Base-by-base conservation (phyloP, 2,888 invertebrate species). In the Drosophila colorata region DNA sequence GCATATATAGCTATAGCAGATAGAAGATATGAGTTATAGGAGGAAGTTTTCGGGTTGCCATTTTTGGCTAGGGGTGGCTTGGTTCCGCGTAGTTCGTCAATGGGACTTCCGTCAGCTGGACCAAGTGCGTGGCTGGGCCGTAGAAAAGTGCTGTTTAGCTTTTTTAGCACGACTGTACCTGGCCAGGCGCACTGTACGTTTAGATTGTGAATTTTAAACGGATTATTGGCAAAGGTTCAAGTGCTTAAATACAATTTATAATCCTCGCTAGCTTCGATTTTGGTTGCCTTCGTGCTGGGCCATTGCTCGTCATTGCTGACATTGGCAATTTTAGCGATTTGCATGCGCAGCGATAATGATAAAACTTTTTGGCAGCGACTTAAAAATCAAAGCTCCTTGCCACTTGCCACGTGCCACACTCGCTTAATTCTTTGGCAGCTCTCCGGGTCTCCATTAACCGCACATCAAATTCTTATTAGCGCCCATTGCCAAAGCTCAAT, bases 391-490 rank as follows among this genome's bases (percentile, higher is more conserved):
- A 66, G 71, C 56, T 57, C 28, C 48, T 41, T 49, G 41, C 63
- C 40, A 28, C 46, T 23, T 47, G 41, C 37, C 59, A 23, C 40
- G 52, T 55, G 66, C 53, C 57, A 66, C 43, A 68, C 41, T 60
- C 51, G 53, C 72, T 55, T 61, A 63, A 60, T 74, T 33, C 66
- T 49, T 57, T 44, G 56, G 38, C 41, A 43, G 23, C 25, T 18
- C 49, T 47, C 13, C 51, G 44, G 14, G 65, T 47, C 58, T 65
- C 80, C 71, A 79, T 74, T 79, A 86, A 77, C 88, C 80, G 86
- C 88, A 88, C 83, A 88, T 84, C 87, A 88, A 84, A 88, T 73
- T 84, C 83, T 83, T 87, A 83, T 83, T 83, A 83, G 88, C 83
- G 86, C 83, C 77, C 77, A 70, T 70, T 67, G 79, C 38, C 58